Percentiles rank a stretch among this genome's conserved stretches.
phyloP scores from a whole-genome alignment of 1,140 invertebrate genomes.

The Pissodes strobi region DNA sequence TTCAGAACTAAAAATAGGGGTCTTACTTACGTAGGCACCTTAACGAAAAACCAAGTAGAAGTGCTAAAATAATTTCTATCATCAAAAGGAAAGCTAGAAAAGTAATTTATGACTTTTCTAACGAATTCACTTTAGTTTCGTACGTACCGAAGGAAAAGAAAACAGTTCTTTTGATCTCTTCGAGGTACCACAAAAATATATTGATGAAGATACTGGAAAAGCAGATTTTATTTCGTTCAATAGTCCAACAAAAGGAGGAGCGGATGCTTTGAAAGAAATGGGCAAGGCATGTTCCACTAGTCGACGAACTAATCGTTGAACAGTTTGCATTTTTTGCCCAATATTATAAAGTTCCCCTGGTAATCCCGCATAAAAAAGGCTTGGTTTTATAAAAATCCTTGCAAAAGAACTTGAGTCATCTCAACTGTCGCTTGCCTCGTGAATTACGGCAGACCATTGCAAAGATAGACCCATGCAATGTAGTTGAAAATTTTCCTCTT shows the following conservation, averaged over 20 bases:
- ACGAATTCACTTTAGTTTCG: background rate
- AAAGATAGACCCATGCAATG: background rate
- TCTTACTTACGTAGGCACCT: background rate
- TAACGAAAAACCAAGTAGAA: background rate
- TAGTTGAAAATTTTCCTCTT: background rate
- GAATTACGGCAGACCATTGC: background rate
- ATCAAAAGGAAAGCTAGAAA: background rate
- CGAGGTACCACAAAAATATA: background rate
- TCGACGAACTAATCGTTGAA: background rate
- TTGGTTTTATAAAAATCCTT: background rate
- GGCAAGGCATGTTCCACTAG: background rate
- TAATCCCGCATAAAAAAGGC: too few relatives aligned
- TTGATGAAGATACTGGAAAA: background rate
- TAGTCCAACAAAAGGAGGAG: too few relatives aligned
- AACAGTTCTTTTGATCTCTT: background rate
- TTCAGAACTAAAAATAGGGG: background rate
- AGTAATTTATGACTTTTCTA: background rate
- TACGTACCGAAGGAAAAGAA: background rate
- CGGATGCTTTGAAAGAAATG: too few relatives aligned
- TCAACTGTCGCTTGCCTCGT: background rate
- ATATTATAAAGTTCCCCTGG: background rate
- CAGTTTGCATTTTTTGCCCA: background rate
- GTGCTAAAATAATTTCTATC: too few relatives aligned
- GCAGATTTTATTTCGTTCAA: background rate
- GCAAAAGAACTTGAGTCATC: background rate